Conservation (phyloP, 2,113 vertebrate genomes). For the Saccopteryx bilineata region DNA sequence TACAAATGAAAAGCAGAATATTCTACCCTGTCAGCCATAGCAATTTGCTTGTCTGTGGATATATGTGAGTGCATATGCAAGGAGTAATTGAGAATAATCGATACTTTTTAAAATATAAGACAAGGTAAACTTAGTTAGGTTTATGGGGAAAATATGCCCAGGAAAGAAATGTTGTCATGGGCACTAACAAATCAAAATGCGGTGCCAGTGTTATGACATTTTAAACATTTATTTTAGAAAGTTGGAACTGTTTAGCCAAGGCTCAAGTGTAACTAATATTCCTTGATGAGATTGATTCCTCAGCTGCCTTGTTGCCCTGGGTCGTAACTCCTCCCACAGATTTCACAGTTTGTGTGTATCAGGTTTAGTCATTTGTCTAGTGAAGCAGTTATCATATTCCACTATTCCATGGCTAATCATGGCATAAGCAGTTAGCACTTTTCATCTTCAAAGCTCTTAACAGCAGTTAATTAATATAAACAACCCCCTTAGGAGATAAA, state of each 20-base stretch:
- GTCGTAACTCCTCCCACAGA: conserved; percentile 34
- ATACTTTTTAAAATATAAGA: not conserved
- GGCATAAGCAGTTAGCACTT: conserved; percentile 75
- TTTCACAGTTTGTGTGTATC: conserved; percentile 36
- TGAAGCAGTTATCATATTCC: conserved; percentile 65
- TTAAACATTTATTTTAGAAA: conserved; percentile 27
- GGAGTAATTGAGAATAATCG: conserved; percentile 53
- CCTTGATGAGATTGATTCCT: not conserved
- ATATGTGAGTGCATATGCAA: not conserved
- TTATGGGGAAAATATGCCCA: not conserved
- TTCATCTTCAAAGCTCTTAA: conserved; percentile 80
- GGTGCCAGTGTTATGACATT: not conserved
- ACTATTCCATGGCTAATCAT: conserved; percentile 69
- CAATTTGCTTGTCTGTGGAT: not conserved
- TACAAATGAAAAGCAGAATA: conserved; percentile 81
- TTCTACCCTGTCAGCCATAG: conserved; percentile 76
- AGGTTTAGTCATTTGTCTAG: conserved; percentile 70
- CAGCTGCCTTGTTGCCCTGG: not conserved
- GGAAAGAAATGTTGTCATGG: not conserved
- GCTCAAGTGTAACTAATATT: conserved; percentile 17
- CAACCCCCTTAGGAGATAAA: conserved; percentile 81
- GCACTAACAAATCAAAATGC: not conserved
- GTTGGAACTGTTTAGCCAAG: not conserved
- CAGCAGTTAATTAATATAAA: conserved; percentile 83
- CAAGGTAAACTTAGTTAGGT: conserved; percentile 14